Evolutionary conservation across 2,797 vertebrate genomes (phyloP), one percentile per base, ranked within the genome.

Genomic region (Cossypha dichroa): DNA sequence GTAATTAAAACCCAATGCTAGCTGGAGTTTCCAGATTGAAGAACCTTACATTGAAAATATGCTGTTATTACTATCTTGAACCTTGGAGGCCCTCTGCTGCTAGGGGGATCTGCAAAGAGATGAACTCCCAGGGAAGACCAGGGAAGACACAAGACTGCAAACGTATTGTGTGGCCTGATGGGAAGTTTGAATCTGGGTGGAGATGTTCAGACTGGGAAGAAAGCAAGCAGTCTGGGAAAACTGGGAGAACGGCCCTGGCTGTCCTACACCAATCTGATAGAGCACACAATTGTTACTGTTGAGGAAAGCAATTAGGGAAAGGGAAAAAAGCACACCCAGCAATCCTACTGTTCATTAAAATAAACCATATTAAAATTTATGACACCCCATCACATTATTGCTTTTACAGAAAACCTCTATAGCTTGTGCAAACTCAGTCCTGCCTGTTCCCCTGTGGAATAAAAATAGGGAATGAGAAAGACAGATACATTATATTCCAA

Each of bases 321-420:
- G 31, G 15, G 36, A 20, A 2, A 36, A 75, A 85, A 59, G 5
- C 7, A 56, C 12, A 77, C 19, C 0, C 2, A 69, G 23, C 64
- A 66, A 91, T 25, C 51, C 41, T 73, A 73, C 15, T 56, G 34
- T 33, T 80, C 46, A 21, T 63, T 67, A 52, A 60, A 79, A 87
- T 66, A 56, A 80, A 48, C 11, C 12, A 49, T 18, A 64, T 52
- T 62, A 83, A 82, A 95, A 85, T 58, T 18, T 40, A 1, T 84
- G 90, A 80, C 75, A 85, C 23, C 59, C 18, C 56, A 55, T 55
- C 55, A 36, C 81, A 41, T 70, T 77, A 95, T 76, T 96, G 56
- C 43, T 96, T 96, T 96, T 72, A 84, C 90, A 96, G 93, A 38
- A 59, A 79, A 75, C 16, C 18, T 64, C 78, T 38, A n/a, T 14